These are phyloP conservation scores for Acromyrmex echinatior DNA, from an alignment of 1,140 invertebrate genomes.

Conservation along the genomic window DNA sequence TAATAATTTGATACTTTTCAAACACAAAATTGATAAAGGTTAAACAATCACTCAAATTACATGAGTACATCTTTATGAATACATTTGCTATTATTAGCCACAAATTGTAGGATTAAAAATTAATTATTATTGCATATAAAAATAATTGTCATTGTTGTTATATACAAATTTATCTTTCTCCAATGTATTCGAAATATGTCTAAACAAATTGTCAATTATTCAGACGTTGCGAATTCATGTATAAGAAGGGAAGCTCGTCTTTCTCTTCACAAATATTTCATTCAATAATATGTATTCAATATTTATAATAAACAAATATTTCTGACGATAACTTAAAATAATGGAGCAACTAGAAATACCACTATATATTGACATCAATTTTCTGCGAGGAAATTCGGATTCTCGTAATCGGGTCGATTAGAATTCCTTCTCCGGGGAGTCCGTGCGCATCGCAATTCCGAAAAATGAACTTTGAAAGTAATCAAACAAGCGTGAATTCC, in stretches of 20 bases:
- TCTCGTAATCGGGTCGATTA: conserved; percentile 31
- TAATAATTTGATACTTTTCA: background rate
- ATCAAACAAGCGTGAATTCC: conserved; percentile 58
- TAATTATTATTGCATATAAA: background rate
- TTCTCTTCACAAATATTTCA: too few relatives aligned
- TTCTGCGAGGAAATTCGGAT: background rate
- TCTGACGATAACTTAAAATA: too few relatives aligned
- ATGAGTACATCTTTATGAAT: background rate
- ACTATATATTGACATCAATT: background rate
- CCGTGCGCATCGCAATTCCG: conserved; percentile 36
- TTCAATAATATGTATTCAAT: background rate
- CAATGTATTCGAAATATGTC: too few relatives aligned
- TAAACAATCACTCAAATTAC: background rate
- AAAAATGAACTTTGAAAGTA: conserved; percentile 53
- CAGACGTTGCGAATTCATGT: too few relatives aligned
- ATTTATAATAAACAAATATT: background rate
- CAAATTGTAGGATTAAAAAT: background rate
- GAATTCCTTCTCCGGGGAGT: conserved; percentile 23
- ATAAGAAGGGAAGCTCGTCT: too few relatives aligned
- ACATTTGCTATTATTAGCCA: background rate
- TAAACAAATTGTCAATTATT: too few relatives aligned
- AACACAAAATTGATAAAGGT: background rate
- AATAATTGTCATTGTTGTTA: background rate
- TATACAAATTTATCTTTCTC: background rate
- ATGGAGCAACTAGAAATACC: background rate